phyloP scores from a whole-genome alignment of 2,888 invertebrate genomes.

The Trichacis sp. region DNA sequence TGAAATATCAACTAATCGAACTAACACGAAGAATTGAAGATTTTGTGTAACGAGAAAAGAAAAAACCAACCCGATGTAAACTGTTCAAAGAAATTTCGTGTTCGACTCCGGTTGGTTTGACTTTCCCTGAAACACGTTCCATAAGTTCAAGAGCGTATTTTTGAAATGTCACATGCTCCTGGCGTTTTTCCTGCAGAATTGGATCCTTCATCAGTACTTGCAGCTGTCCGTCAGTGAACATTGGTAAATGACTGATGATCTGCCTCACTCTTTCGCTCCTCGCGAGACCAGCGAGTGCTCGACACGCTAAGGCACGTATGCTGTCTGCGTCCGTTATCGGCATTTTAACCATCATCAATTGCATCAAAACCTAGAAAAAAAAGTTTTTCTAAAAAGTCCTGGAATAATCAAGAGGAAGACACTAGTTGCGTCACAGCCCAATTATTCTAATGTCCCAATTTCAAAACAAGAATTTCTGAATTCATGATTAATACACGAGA shows the following conservation, averaged over 20 bases:
- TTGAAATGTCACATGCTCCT: slow-evolving; percentile 95
- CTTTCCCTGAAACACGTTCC: slow-evolving; percentile 91
- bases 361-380: slow-evolving; percentile 78
- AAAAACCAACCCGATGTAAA: slow-evolving; percentile 73
- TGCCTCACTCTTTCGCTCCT: slow-evolving; percentile 93
- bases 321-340: slow-evolving; percentile 98
- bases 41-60: no score
- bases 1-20: no score
- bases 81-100: slow-evolving; percentile 89
- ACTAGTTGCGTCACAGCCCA: no score
- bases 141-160: slow-evolving; percentile 92
- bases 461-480: no score
- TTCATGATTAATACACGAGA: no score
- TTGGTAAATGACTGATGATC: slow-evolving; percentile 93
- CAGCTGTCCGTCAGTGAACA: slow-evolving; percentile 93
- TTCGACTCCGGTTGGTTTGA: slow-evolving; percentile 81
- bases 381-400: no score
- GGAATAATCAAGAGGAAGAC: no score
- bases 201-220: slow-evolving; percentile 96
- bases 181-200: slow-evolving; percentile 94
- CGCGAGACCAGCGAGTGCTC: slow-evolving; percentile 92
- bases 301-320: slow-evolving; percentile 92
- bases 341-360: slow-evolving; percentile 89
- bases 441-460: no score
- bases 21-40: no score